These are phyloP conservation scores for Drosophila anomalata DNA, from an alignment of 2,888 invertebrate genomes.

Conservation along the genomic window DNA sequence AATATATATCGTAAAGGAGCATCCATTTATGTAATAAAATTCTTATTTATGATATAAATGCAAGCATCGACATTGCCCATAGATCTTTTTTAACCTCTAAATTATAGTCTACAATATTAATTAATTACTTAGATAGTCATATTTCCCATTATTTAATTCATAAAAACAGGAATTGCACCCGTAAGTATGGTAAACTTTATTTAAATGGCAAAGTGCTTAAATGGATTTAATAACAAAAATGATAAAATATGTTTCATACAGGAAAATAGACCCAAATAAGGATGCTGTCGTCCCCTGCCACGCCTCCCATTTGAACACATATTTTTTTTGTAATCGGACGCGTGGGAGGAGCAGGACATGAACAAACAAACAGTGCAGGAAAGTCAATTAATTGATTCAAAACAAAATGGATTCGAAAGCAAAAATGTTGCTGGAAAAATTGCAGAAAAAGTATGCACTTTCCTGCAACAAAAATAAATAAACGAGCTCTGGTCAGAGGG, in stretches of 20 bases:
- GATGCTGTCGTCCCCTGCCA: background rate
- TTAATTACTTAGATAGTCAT: no score
- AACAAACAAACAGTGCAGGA: constrained; percentile 55
- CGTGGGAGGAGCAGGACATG: background rate
- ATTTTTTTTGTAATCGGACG: background rate
- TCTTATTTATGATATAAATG: no score
- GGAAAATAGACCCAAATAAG: constrained; percentile 2
- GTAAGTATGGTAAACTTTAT: no score
- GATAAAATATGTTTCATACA: background rate
- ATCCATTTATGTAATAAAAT: no score
- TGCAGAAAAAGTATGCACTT: background rate
- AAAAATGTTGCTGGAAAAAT: constrained; percentile 12
- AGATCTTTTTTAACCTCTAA: no score
- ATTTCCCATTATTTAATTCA: no score
- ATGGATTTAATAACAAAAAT: background rate
- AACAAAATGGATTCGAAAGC: constrained; percentile 39
- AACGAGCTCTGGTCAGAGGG: constrained; percentile 14
- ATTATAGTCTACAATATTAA: no score
- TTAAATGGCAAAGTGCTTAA: background rate
- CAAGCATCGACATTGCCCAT: no score
- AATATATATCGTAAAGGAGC: no score
- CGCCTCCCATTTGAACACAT: background rate
- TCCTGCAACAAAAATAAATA: constrained; percentile 4
- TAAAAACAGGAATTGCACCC: no score
- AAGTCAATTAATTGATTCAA: constrained; percentile 74